Conservation (phyloP, 2,113 vertebrate genomes). For the Aleadryas rufinucha region DNA sequence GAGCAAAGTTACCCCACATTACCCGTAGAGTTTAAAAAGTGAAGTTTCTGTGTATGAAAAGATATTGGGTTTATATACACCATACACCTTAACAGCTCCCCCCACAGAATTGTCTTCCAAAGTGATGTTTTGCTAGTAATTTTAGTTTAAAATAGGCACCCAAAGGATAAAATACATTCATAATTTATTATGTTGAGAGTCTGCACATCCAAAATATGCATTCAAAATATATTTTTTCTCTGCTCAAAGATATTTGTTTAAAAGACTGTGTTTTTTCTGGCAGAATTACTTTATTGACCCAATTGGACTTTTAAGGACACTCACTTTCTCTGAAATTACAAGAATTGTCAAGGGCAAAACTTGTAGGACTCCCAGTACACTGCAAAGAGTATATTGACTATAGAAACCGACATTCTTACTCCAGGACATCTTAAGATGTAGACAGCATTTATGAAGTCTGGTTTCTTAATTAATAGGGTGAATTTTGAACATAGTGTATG, state of each 20-base stretch:
- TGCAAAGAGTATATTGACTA: not conserved
- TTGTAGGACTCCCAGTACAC: not conserved
- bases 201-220: not conserved
- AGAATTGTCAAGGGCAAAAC: not conserved
- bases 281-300: not conserved
- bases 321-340: not conserved
- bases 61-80: not conserved
- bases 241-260: not conserved
- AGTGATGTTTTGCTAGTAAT: not conserved
- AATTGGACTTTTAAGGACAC: not conserved
- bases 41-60: not conserved
- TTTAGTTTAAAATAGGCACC: not conserved
- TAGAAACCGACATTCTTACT: not conserved
- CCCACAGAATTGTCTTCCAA: not conserved
- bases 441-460: not conserved
- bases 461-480: conserved; percentile 10
- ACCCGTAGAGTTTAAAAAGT: not conserved
- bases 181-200: not conserved
- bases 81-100: not conserved
- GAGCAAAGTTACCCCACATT: not conserved
- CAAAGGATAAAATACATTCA: not conserved
- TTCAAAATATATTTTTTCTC: not conserved
- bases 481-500: not conserved
- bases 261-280: not conserved
- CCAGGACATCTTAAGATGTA: not conserved